Evolutionary conservation across 2,797 vertebrate genomes (phyloP).

Genomic region (Loriculus beryllinus): DNA sequence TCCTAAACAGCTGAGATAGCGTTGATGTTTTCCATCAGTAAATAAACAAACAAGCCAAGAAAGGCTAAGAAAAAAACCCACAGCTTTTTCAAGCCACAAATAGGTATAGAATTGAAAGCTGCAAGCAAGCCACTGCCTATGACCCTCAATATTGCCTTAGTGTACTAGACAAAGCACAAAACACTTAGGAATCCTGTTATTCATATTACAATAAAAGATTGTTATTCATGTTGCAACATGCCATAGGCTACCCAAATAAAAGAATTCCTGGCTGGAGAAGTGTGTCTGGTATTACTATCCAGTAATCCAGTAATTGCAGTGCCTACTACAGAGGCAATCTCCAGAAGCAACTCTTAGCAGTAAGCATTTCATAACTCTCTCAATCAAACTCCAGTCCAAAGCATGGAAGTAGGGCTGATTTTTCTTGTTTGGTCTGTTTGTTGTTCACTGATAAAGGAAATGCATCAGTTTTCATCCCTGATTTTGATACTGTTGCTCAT

Average conservation of each 20-base stretch:
- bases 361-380: neutral
- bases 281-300: neutral
- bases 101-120: neutral
- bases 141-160: neutral
- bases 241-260: neutral
- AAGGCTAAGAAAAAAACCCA: neutral
- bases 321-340: neutral
- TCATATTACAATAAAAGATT: neutral
- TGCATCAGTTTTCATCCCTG: neutral
- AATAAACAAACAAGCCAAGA: neutral
- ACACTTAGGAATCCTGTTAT: neutral
- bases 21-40: neutral
- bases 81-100: neutral
- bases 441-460: neutral
- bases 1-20: neutral
- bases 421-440: neutral
- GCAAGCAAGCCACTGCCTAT: neutral
- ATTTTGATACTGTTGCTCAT: neutral
- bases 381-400: neutral
- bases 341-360: neutral
- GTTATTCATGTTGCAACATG: neutral
- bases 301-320: neutral
- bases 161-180: neutral
- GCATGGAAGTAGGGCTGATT: neutral
- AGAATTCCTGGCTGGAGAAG: neutral